These are phyloP conservation scores for Chalcosyrphus nemorum DNA, from an alignment of 2,888 invertebrate species.

Conservation along the genomic window DNA sequence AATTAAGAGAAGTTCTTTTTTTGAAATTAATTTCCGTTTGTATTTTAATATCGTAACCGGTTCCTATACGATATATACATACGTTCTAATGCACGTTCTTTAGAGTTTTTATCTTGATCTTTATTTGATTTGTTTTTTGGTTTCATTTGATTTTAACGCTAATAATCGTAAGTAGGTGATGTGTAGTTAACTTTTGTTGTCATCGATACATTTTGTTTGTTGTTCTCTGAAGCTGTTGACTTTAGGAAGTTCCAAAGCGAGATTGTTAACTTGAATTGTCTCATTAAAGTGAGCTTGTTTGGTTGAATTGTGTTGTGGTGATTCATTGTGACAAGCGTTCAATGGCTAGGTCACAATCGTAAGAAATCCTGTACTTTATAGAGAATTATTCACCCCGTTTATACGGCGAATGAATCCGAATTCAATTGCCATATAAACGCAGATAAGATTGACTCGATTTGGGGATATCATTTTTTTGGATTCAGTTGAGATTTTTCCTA, in stretches of 20 bases:
- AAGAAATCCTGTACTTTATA: too few species aligned
- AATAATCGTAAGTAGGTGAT: background rate
- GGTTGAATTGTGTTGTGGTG: too few species aligned
- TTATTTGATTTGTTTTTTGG: background rate
- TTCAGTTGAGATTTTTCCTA: too few species aligned
- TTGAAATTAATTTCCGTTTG: conserved; percentile 22
- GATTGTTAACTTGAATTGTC: background rate
- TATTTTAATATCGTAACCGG: conserved; percentile 20
- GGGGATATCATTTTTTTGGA: too few species aligned
- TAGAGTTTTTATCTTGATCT: conserved; percentile 2
- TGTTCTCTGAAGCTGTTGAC: background rate
- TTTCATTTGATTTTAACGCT: background rate
- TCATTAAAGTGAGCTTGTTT: background rate
- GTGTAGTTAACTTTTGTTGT: background rate
- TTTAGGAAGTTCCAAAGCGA: background rate
- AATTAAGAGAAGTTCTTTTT: conserved; percentile 16
- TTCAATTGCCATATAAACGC: too few species aligned
- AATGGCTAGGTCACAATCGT: too few species aligned
- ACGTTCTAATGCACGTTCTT: conserved; percentile 17
- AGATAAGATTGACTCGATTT: too few species aligned
- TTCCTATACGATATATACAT: background rate
- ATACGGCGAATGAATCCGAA: too few species aligned
- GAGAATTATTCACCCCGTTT: too few species aligned
- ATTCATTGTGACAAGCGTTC: too few species aligned
- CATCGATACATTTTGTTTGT: background rate